A percentile compares a stretch with the other conserved stretches of the same genome.
Evolutionary conservation across 2,888 invertebrate genomes (phyloP).

Genomic region (Pyrgus malvae): DNA sequence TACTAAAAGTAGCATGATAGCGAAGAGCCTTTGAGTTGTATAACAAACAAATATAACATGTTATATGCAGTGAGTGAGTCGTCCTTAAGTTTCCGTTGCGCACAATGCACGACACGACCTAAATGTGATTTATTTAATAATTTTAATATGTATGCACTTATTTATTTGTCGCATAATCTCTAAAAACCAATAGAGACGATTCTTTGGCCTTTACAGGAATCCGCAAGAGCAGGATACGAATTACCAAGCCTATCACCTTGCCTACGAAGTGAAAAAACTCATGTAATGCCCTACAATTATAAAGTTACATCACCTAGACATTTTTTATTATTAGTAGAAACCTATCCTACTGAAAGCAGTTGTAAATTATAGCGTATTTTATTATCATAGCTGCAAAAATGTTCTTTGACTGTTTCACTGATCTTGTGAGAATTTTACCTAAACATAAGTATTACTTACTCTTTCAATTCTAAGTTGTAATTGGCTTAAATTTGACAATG

Average conservation of each 20-base stretch:
- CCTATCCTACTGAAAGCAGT: conserved; percentile 13
- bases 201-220: conserved; percentile 92
- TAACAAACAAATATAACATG: background rate
- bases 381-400: conserved; percentile 7
- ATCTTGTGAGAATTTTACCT: no score
- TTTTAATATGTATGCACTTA: conserved; percentile 35
- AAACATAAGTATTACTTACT: no score
- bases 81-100: conserved; percentile 15
- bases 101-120: conserved; percentile 30
- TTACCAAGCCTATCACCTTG: conserved; percentile 99
- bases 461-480: no score
- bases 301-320: conserved; percentile 71
- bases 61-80: conserved; percentile 11
- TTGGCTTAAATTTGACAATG: no score
- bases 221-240: conserved; percentile 93
- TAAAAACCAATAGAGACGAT: conserved; percentile 58
- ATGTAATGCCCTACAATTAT: conserved; percentile 88
- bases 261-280: conserved; percentile 99
- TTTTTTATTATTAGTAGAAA: conserved; percentile 40
- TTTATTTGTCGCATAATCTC: conserved; percentile 27
- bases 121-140: conserved; percentile 34
- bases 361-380: conserved; percentile 3
- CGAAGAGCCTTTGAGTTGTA: no score
- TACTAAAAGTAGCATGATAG: no score
- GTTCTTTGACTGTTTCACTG: no score